Evolutionary conservation across 2,113 vertebrate species (phyloP).

Genomic region (Cebidichthys violaceus): DNA sequence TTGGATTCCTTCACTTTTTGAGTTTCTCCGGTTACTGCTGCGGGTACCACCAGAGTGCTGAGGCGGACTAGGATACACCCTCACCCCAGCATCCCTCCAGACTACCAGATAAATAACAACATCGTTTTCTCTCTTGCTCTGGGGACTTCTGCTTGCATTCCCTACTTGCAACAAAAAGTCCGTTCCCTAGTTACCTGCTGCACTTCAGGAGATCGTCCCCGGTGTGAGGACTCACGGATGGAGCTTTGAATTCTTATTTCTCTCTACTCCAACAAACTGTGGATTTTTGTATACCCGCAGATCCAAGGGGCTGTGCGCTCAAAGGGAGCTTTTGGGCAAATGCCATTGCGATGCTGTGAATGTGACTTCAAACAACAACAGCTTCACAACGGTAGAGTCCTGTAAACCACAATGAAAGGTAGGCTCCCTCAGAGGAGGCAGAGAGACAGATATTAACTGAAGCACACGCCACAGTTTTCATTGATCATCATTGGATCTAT

Average conservation of each 20-base stretch:
- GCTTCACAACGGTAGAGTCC: conserved; percentile 43
- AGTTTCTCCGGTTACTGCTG: conserved; percentile 59
- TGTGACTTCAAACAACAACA: conserved; percentile 68
- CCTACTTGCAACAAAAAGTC: conserved; percentile 14
- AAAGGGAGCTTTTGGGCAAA: conserved; percentile 46
- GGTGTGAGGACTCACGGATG: conserved; percentile 43
- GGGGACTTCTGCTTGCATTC: neutral
- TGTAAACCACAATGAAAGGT: conserved; percentile 83
- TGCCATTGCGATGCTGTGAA: conserved; percentile 75
- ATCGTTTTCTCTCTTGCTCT: neutral
- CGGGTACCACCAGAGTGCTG: conserved; percentile 47
- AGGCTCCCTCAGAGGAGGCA: conserved; percentile 3
- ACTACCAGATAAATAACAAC: conserved; percentile 23
- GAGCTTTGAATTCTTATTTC: conserved; percentile 26
- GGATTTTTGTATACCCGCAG: conserved; percentile 16
- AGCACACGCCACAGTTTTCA: neutral
- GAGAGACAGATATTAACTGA: neutral
- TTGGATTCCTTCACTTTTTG: conserved; percentile 55
- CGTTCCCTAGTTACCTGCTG: conserved; percentile 50
- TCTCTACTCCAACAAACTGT: neutral
- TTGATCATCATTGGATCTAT: neutral
- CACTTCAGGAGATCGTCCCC: neutral
- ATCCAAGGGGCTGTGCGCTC: conserved; percentile 19
- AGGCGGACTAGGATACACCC: conserved; percentile 43
- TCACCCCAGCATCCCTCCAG: conserved; percentile 59